Conservation (phyloP, 2,797 vertebrate genomes). For the Xenops minutus region DNA sequence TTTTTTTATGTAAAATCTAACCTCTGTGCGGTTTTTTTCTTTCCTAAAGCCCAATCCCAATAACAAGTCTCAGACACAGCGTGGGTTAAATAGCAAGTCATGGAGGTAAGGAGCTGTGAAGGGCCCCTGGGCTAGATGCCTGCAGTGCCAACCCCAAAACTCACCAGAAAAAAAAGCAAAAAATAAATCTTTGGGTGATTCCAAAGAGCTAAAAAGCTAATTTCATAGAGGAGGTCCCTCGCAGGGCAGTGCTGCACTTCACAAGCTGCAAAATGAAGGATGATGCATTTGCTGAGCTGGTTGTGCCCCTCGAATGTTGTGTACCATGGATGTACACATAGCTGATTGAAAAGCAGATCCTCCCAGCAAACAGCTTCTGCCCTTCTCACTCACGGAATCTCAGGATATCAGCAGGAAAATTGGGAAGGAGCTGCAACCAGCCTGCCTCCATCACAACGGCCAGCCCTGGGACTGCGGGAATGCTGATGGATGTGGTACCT, state of each 20-base stretch:
- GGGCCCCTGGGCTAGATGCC: neutral
- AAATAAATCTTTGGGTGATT: accelerated
- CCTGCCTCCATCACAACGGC: accelerated
- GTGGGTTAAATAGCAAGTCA: too few relatives aligned
- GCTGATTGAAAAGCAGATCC: neutral
- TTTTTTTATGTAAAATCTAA: neutral
- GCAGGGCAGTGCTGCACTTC: neutral
- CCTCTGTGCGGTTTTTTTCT: neutral
- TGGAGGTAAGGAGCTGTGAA: too few relatives aligned
- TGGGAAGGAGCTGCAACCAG: neutral
- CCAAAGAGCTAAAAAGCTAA: neutral
- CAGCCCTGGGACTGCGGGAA: accelerated
- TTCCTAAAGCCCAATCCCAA: neutral
- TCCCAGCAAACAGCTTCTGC: neutral
- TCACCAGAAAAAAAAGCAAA: neutral
- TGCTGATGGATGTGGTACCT: neutral
- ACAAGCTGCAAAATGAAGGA: neutral
- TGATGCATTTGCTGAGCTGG: neutral
- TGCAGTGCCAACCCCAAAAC: neutral
- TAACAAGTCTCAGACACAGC: neutral
- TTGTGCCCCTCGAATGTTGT: neutral
- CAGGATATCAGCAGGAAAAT: neutral
- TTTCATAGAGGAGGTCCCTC: neutral
- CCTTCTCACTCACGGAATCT: accelerated
- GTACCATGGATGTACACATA: accelerated